Conservation (phyloP, 2,113 vertebrate genomes). For the Sinosuthora webbiana region DNA sequence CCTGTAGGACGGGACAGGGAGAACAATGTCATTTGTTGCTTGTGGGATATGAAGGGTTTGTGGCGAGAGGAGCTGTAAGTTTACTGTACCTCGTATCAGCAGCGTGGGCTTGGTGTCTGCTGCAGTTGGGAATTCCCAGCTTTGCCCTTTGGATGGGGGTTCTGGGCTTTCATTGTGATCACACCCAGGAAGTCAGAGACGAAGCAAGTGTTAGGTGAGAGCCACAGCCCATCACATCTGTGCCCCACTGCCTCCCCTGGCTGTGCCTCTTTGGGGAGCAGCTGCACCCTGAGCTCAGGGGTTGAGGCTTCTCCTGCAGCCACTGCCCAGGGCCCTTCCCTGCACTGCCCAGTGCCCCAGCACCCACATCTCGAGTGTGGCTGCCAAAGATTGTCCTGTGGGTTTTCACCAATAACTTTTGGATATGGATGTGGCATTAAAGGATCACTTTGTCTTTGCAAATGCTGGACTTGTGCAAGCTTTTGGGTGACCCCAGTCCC, state of each 20-base stretch:
- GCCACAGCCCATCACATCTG: no score
- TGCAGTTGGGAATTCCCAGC: background rate
- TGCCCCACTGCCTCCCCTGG: fast-evolving
- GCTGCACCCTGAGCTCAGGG: background rate
- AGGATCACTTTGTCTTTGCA: background rate
- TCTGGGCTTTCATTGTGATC: background rate
- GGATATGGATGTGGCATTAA: background rate
- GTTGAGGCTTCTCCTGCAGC: background rate
- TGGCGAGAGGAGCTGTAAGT: background rate
- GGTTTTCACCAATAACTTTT: background rate
- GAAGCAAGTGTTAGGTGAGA: fast-evolving
- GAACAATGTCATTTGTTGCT: background rate
- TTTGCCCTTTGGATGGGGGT: background rate
- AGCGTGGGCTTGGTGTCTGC: background rate
- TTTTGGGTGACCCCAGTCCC: background rate
- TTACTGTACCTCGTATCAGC: fast-evolving
- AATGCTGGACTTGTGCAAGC: background rate
- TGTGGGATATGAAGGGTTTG: background rate
- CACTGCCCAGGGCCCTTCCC: fast-evolving
- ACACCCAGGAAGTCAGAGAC: background rate
- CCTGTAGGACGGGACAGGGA: background rate
- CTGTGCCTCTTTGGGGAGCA: fast-evolving
- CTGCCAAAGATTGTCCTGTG: background rate
- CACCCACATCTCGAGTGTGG: fast-evolving
- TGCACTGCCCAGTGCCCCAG: background rate